Evolutionary conservation across 2,113 vertebrate genomes (phyloP).

Genomic region (Tyrannus savana): DNA sequence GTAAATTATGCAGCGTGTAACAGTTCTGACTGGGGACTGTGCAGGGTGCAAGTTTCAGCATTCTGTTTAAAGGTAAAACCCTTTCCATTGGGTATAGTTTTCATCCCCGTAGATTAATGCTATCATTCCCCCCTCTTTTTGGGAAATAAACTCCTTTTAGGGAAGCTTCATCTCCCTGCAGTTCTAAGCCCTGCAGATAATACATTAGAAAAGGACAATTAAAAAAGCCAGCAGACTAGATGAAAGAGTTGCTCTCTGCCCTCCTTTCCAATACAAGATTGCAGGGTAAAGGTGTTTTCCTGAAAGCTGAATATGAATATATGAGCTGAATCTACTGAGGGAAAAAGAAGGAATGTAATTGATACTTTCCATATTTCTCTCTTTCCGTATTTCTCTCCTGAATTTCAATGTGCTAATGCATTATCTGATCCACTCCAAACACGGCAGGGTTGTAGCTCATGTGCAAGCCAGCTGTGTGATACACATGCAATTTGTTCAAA

Average conservation of each 20-base stretch:
- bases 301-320: neutral
- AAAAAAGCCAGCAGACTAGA: neutral
- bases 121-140: neutral
- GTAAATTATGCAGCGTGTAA: neutral
- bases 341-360: neutral
- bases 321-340: neutral
- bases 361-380: slow-evolving; percentile 3
- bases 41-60: neutral
- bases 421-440: neutral
- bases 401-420: neutral
- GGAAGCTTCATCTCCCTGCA: neutral
- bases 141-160: neutral
- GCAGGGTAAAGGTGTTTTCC: neutral
- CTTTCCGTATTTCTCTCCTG: neutral
- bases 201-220: neutral
- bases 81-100: neutral
- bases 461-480: neutral
- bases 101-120: neutral
- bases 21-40: neutral
- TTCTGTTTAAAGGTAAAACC: neutral
- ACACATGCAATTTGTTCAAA: neutral
- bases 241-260: neutral
- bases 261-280: neutral
- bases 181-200: neutral
- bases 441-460: neutral